Evolutionary conservation across 2,113 vertebrate genomes (phyloP), one percentile per base, ranked within the genome.

Genomic region (Syngnathus typhle): DNA sequence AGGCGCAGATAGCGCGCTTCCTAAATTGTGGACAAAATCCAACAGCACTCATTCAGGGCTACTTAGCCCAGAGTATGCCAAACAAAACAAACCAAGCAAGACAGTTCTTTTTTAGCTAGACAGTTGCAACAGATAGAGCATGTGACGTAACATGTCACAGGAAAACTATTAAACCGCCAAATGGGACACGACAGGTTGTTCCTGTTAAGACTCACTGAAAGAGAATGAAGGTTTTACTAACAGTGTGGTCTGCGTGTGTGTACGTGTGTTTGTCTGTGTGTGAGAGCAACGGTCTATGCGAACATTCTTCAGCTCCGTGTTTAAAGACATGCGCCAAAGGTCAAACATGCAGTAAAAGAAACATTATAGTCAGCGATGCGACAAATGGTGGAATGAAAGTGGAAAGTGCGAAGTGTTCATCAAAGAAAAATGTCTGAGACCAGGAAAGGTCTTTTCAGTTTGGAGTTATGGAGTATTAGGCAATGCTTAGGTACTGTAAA

Each of bases 261-360:
- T 64, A n/a, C 37, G 21, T 1, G 47, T 7, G 39, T 65, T 13
- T 13, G 65, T 68, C 36, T 32, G 68, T 43, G 60, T 65, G 66
- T 52, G 68, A 60, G 59, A 63, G 59, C 68, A 43, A 49, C 12
- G 55, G 43, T 72, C 49, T 56, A 49, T n/a, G 59, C 68, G 68
- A 21, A 7, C 70, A 84, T 84, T 82, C 82, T 76, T 79, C 67
- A 54, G 70, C 59, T 60, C 21, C 39, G 77, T 82, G 74, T 60
- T 58, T 49, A 49, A 69, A 73, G 59, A 58, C 10, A 67, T 9
- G 36, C 56, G 73, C 5, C 68, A 70, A 68, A 72, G 70, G 71
- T 71, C 70, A 77, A 70, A 71, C 27, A 58, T 0, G 21, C 70
- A 71, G 67, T 38, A 66, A 82, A 52, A 60, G 47, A 63, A 56